phyloP scores from a whole-genome alignment of 2,797 vertebrate genomes.

The Gambelia wislizenii region DNA sequence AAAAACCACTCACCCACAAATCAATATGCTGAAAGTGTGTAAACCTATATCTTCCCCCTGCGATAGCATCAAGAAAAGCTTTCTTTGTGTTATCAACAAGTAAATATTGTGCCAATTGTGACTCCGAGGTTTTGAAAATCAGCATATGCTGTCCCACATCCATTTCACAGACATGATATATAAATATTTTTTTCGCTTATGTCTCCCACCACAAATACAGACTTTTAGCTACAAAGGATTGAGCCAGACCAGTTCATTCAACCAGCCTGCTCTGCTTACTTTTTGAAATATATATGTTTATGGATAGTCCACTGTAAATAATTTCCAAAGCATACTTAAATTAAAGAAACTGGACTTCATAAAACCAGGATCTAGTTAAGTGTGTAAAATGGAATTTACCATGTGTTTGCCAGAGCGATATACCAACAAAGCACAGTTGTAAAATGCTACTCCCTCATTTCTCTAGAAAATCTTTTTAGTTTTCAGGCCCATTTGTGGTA shows the following conservation, averaged over 20 bases:
- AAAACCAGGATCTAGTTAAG: neutral
- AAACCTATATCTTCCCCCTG: no score
- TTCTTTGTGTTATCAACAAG: neutral
- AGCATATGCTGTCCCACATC: neutral
- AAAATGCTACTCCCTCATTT: constrained; percentile 3
- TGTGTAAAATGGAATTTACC: constrained; percentile 34
- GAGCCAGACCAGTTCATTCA: constrained; percentile 27
- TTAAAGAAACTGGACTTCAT: constrained; percentile 12
- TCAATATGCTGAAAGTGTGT: neutral
- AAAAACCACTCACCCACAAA: neutral
- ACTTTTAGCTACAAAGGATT: constrained; percentile 12
- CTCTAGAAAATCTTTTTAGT: constrained; percentile 20
- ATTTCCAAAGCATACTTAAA: constrained; percentile 13
- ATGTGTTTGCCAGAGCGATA: constrained; percentile 39
- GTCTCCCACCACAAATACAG: fast-evolving
- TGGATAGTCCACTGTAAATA: neutral
- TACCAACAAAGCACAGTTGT: constrained; percentile 30
- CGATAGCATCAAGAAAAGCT: neutral
- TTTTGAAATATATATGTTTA: neutral
- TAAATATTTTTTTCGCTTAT: neutral
- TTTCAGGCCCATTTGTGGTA: constrained; percentile 33
- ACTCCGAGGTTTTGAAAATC: constrained; percentile 15
- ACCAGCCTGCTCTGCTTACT: constrained; percentile 21
- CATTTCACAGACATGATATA: neutral
- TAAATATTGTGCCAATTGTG: neutral